Evolutionary conservation across 2,797 vertebrate species (phyloP).

Genomic region (Anomalospiza imberbis): DNA sequence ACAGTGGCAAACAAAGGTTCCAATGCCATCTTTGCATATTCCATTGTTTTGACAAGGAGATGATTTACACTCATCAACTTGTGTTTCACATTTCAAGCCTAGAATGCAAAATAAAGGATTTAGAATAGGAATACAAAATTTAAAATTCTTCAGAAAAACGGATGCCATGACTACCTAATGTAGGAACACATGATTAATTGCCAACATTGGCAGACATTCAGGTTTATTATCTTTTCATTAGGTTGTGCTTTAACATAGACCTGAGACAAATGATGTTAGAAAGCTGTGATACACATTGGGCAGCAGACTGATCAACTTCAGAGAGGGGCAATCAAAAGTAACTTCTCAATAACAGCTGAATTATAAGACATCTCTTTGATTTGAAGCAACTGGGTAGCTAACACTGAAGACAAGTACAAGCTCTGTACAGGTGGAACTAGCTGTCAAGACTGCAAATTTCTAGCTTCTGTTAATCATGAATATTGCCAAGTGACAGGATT

Average conservation of each 20-base stretch:
- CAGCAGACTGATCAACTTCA: background rate
- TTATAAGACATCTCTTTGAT: background rate
- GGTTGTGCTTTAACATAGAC: background rate
- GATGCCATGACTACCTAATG: background rate
- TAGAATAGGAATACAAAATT: background rate
- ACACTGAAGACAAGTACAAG: background rate
- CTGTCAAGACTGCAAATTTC: background rate
- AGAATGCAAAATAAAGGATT: slow-evolving; percentile 46
- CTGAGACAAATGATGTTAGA: background rate
- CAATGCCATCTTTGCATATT: slow-evolving; percentile 85
- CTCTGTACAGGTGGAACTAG: background rate
- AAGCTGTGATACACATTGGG: background rate
- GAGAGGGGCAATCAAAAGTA: background rate
- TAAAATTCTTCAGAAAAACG: background rate
- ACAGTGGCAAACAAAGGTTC: slow-evolving; percentile 88
- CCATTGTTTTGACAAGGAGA: slow-evolving; percentile 88
- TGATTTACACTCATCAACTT: slow-evolving; percentile 91
- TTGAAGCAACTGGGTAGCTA: background rate
- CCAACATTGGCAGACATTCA: background rate
- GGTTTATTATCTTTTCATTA: background rate
- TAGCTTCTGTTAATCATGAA: background rate
- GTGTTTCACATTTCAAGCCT: slow-evolving; percentile 95
- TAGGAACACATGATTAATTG: background rate
- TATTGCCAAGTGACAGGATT: background rate
- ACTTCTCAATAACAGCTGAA: background rate